Evolutionary conservation across 1,140 invertebrate genomes (phyloP), one percentile per base, ranked within the genome.

Genomic region (Micrasema minimum): DNA sequence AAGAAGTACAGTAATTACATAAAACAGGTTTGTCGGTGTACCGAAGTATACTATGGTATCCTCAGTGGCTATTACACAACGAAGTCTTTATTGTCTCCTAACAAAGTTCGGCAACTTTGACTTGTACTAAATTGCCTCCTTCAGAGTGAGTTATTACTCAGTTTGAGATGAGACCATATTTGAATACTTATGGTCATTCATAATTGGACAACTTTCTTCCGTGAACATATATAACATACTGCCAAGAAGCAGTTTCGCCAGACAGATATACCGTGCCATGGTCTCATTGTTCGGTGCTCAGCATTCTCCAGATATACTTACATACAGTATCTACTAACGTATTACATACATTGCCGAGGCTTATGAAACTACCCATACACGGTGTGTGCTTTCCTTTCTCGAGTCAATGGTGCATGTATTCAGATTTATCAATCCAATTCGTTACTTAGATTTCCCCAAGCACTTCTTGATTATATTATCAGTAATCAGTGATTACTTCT

Each of bases 331-430:
- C 7, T 31, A 31, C 26, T 31, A 31, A 31, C 7, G 26, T 31
- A 31, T 31, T 31, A 7, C n/a, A 31, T 55, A 37, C 26, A 37
- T 7, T 31, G 7, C 10, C 5, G 26, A 14, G 51, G 26, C 51
- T 55, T 16, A 35, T 31, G 51, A 31, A 55, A 31, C 12, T 31
- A 5, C 51, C 51, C 26, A 31, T 14, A 31, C 23, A 16, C 26
- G 45, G 20, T 55, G n/a, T 31, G 26, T 31, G 26, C 26, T 55
- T 59, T 59, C 55, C 55, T 38, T 38, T 59, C 55, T 59, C 35
- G 35, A 41, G 2, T 5, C 31, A 38, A 22, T 59, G 9, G 55
- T 41, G 55, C 55, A 41, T 38, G 41, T 48, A 11, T 65, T 20
- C 51, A 26, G 16, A 55, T 55, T 55, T 11, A 55, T 16, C 16